Evolutionary conservation across 1,140 invertebrate genomes (phyloP).

Genomic region (Bombus ignitus): DNA sequence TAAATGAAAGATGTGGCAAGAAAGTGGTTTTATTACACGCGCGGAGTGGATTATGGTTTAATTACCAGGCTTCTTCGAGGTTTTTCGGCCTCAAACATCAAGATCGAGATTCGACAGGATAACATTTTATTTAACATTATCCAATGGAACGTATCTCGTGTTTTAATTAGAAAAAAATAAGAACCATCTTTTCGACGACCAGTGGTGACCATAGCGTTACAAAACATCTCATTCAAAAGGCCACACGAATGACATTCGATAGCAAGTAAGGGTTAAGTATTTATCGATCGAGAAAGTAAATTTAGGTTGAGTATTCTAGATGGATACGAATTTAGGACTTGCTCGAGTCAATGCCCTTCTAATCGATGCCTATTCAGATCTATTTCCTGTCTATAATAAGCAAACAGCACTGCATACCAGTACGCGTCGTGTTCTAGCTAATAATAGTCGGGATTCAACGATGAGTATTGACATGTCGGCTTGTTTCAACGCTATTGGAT

Average conservation of each 20-base stretch:
- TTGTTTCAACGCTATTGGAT: neutral
- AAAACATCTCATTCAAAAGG: neutral
- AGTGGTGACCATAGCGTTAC: neutral
- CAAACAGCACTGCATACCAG: slow-evolving; percentile 21
- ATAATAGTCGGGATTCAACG: slow-evolving; percentile 12
- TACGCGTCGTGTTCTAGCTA: neutral
- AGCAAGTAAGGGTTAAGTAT: neutral
- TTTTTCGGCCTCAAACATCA: too few relatives aligned
- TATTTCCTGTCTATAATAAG: slow-evolving; percentile 1
- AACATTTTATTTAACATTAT: neutral
- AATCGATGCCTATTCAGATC: neutral
- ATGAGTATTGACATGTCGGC: slow-evolving; percentile 6
- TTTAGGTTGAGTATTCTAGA: neutral
- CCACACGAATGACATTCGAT: neutral
- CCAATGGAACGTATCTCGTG: neutral
- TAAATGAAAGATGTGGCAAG: too few relatives aligned
- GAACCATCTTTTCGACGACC: too few relatives aligned
- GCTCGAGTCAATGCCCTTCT: neutral
- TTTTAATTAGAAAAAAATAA: neutral
- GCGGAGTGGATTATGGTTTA: too few relatives aligned
- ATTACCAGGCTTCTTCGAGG: too few relatives aligned
- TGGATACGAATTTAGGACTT: slow-evolving; percentile 11
- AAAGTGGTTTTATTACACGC: too few relatives aligned
- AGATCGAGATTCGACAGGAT: neutral
- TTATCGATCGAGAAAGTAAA: neutral